Evolutionary conservation across 1,140 invertebrate species (phyloP), one percentile per base, ranked within the genome.

Genomic region (Achatina immaculata): DNA sequence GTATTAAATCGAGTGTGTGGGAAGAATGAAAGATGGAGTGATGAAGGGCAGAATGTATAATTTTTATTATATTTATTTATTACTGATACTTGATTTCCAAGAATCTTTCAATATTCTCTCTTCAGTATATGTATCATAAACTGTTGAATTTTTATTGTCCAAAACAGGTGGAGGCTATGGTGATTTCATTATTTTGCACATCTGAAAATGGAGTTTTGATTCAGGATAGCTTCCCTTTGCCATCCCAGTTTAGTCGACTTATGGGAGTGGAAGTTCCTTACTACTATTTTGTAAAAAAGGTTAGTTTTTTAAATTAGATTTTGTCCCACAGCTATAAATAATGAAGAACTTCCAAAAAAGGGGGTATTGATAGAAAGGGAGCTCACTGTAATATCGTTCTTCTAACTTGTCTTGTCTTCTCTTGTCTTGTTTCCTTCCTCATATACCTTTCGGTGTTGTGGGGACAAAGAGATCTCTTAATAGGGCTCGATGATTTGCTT

Each of bases 151-250:
- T n/a, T n/a, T n/a, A n/a, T n/a, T n/a, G n/a, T n/a, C n/a, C n/a
- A n/a, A n/a, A 76, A 36, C 79, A 92, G 90, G 87, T 91, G 6
- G 90, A 92, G 82, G 91, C 92, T 14, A 92, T 95, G 86, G 85
- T 95, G 36, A 92, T 95, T 6, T 94, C 94, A 6, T 92, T 95
- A 87, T 95, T 95, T 86, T 92, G 93, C 24, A 94, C 95, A 3
- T 91, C 93, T 4, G 95, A 96, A 77, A 93, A 94, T 87, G 94
- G 94, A 21, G 92, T 95, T 36, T 92, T 95, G 34, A 92, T 96
- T 19, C 95, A 96, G 85, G 95, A 96, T 87, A 92, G 93, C 21
- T 93, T 93, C 81, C 83, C 92, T 11, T 84, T 92, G n/a, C 86
- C 87, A 66, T 80, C 81, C 7, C 51, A 85, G 19, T 88, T 84